Base-by-base conservation (phyloP, 2,113 vertebrate genomes). In the Bujurquina vittata region DNA sequence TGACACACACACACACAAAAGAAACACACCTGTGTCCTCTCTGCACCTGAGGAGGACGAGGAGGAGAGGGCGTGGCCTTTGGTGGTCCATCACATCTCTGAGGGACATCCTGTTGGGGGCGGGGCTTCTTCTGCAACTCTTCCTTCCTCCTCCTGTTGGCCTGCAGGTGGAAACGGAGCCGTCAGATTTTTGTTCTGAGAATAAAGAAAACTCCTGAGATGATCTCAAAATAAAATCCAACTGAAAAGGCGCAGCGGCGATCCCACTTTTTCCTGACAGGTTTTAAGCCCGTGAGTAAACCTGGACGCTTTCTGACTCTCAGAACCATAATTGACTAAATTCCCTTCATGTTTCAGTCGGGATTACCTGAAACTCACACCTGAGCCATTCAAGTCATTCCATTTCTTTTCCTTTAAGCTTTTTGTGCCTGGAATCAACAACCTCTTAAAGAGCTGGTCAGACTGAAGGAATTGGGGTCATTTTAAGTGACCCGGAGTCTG, bases 11-110 rank as follows among this genome's bases (percentile, higher is more conserved):
- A 52, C 52, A 69, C 3, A 74, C 5, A 67, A 1, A 65, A 10
- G 9, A 29, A 12, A 85, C 92, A 73, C 81, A 94, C 93, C 91
- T 90, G 89, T 59, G 74, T 63, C 37, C 52, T 56, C 58, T 69
- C 23, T 46, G 59, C 46, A 79, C 76, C 75, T 62, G 90, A 57
- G 40, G 8, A 3, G 29, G 80, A 22, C 37, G 74, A n/a, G 29
- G 78, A 20, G 54, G 74, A 23, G 79, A 78, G 33, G 74, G 61
- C 43, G 54, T 55, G 20, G 11, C 55, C 75, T 26, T 69, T 11
- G 8, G 72, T 23, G 17, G 58, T 2, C 23, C 56, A 23, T 33
- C 22, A 1, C 77, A 49, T 3, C 23, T 52, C 11, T 26, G 74
- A n/a, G 11, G 23, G 63, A 6, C 29, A 10, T 86, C 58, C 0